Conservation (phyloP, 2,797 vertebrate species). For the Enteromius fasciolatus region DNA sequence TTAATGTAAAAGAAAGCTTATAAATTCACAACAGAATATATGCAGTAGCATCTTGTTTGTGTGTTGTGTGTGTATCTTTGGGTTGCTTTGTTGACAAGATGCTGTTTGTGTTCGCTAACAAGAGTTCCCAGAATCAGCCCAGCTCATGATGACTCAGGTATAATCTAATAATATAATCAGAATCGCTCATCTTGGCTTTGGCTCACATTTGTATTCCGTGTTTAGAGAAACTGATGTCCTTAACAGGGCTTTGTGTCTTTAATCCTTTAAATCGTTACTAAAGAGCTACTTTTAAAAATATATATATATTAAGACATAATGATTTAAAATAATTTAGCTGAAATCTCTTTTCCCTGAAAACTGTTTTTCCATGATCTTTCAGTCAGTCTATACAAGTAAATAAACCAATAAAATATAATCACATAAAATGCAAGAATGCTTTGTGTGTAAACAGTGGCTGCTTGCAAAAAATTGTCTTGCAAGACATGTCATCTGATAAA, state of each 20-base stretch:
- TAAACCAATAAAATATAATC: neutral
- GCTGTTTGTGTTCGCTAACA: slow-evolving; percentile 6
- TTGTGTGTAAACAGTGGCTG: neutral
- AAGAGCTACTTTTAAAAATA: neutral
- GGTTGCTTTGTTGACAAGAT: neutral
- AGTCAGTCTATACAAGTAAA: neutral
- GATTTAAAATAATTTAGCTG: neutral
- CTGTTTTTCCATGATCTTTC: neutral
- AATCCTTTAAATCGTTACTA: slow-evolving; percentile 14
- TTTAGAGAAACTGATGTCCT: slow-evolving; percentile 1
- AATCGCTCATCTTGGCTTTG: neutral
- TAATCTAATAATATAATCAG: slow-evolving; percentile 37
- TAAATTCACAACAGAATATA: neutral
- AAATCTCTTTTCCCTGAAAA: neutral
- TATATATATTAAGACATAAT: neutral
- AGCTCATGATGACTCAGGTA: slow-evolving; percentile 43
- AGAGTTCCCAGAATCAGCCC: slow-evolving; percentile 24
- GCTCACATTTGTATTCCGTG: neutral
- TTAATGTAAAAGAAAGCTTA: neutral
- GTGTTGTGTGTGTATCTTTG: neutral
- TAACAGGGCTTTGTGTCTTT: neutral
- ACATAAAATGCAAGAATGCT: no score
- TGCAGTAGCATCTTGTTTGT: neutral
- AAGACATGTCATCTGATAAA: no score
- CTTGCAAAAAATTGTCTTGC: no score